Evolutionary conservation across 2,888 invertebrate species (phyloP), one percentile per base, ranked within the genome.

Genomic region (Drosophila prolongata): DNA sequence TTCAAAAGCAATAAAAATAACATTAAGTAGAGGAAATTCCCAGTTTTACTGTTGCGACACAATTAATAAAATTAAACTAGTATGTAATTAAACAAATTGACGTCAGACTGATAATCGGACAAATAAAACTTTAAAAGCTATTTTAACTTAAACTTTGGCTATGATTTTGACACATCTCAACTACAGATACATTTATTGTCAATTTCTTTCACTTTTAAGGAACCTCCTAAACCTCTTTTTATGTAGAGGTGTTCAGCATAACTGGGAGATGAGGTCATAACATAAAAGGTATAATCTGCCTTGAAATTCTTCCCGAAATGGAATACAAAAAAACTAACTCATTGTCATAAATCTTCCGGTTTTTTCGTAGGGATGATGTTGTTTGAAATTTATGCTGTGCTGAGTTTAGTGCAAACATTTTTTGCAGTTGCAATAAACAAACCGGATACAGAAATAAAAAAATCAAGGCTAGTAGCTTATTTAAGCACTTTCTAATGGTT

Each of bases 221-320:
- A 67, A 46, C 16, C 19, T 43, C 37, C 24, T 59, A 37, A 68
- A 14, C 30, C 61, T 27, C 9, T 54, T 42, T 53, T 14, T 24
- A n/a, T 61, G 27, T 46, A 47, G 34, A 47, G 64, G 66, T 56
- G 66, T 47, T 67, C 44, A 75, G 59, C 83, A 87, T 82, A 72
- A 78, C 65, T 80, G 55, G 50, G 49, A 68, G 76, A 74, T 83
- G 82, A 83, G 71, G 76, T 83, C 82, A 83, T 70, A 52, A 52
- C 52, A 43, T 49, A 65, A 75, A 82, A 81, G 87, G 66, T 53
- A 53, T 64, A 66, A 42, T 19, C 55, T 57, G 65, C 53, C 54
- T 37, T 70, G 71, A 44, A 53, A 43, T 24, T 47, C 42, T 58
- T 52, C 27, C 49, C 34, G 40, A 69, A 50, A 19, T 43, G 49